Evolutionary conservation across 2,888 invertebrate species (phyloP).

Genomic region (Leptarthrus brevirostris): DNA sequence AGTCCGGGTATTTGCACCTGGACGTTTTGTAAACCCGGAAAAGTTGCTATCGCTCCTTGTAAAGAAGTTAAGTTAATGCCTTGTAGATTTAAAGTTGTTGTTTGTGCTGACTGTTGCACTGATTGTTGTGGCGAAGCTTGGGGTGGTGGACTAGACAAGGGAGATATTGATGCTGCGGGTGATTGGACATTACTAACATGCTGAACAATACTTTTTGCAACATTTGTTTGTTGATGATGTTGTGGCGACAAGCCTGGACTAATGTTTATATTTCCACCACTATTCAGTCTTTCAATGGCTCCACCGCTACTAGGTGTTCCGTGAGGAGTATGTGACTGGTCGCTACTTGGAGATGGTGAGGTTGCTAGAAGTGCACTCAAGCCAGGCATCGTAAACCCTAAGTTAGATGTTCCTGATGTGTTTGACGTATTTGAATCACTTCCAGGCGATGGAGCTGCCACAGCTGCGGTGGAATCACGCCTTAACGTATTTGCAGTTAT

Average conservation of each 20-base stretch:
- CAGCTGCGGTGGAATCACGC: conserved; percentile 66
- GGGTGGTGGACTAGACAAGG: conserved; percentile 72
- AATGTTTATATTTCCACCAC: conserved; percentile 58
- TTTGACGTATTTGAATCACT: conserved; percentile 67
- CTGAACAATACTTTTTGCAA: conserved; percentile 61
- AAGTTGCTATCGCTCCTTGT: conserved; percentile 70
- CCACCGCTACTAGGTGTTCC: conserved; percentile 54
- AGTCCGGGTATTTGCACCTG: conserved; percentile 87
- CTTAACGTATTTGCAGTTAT: conserved; percentile 65
- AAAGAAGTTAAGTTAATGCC: conserved; percentile 79
- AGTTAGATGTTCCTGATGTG: conserved; percentile 64
- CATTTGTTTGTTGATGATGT: conserved; percentile 56
- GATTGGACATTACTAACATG: conserved; percentile 60
- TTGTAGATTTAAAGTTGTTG: conserved; percentile 71
- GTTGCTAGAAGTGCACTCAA: conserved; percentile 71
- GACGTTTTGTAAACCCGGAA: conserved; percentile 81
- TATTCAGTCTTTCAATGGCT: conserved; percentile 64
- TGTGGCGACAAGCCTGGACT: conserved; percentile 62
- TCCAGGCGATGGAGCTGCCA: conserved; percentile 67
- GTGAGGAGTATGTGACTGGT: conserved; percentile 60
- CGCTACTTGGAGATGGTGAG: conserved; percentile 64
- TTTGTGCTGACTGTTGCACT: conserved; percentile 62
- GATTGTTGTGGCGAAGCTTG: conserved; percentile 61
- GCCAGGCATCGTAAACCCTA: conserved; percentile 71
- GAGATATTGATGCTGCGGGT: conserved; percentile 68